These are phyloP conservation scores for Eulacestoma nigropectus DNA, from an alignment of 2,113 vertebrate species.

Conservation along the genomic window DNA sequence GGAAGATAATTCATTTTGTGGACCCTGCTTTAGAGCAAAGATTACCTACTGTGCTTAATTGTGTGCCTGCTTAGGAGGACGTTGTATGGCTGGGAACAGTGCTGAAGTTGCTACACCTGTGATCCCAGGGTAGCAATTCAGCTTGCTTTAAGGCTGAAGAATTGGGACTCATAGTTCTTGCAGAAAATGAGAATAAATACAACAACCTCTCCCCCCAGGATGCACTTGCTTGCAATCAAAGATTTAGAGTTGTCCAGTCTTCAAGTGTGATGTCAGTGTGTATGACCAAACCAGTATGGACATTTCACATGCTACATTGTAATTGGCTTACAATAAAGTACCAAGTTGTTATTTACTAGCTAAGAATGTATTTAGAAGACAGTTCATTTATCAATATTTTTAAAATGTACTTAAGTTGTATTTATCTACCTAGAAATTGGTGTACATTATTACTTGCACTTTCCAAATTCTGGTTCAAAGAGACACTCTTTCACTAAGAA, in stretches of 20 bases:
- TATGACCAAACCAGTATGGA: not conserved
- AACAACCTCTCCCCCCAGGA: not conserved
- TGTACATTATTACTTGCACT: not conserved
- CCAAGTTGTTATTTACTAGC: not conserved
- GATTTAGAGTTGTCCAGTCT: not conserved
- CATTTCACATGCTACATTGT: not conserved
- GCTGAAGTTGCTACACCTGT: not conserved
- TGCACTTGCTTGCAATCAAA: not conserved
- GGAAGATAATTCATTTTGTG: conserved; percentile 22
- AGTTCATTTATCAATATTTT: not conserved
- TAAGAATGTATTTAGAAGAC: not conserved
- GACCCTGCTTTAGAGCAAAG: not conserved
- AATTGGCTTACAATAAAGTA: not conserved
- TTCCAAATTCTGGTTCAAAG: not conserved
- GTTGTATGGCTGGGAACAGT: not conserved
- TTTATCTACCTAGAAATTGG: not conserved
- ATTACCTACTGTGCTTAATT: not conserved
- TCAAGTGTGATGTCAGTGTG: not conserved
- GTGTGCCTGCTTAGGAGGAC: not conserved
- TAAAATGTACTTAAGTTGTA: not conserved
- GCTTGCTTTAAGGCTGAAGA: not conserved
- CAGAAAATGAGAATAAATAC: not conserved
- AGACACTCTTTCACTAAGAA: not conserved
- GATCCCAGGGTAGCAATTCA: not conserved
- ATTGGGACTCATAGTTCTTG: not conserved